Evolutionary conservation across 2,888 invertebrate genomes (phyloP).

Genomic region (Exocentrus adspersus): DNA sequence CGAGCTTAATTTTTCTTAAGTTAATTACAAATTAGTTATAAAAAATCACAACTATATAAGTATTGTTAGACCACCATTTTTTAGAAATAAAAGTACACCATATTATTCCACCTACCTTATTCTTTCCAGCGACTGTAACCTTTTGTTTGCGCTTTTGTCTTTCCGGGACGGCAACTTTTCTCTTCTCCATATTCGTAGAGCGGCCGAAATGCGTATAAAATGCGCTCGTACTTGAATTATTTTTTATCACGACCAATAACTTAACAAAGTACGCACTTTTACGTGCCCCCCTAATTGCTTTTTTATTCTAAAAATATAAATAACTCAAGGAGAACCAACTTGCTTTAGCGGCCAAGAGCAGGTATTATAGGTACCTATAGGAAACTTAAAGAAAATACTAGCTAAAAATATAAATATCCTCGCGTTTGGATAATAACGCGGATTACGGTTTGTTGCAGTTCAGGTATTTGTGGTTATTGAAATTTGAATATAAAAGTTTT

Average conservation of each 20-base stretch:
- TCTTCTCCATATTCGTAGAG: conserved; percentile 41
- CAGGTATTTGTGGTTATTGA: conserved; percentile 8
- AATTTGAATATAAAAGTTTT: conserved; percentile 16
- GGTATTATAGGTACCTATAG: too few species aligned
- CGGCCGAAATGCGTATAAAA: background rate
- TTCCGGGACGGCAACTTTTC: conserved; percentile 43
- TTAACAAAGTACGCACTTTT: conserved; percentile 23
- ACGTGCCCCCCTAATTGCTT: conserved; percentile 16
- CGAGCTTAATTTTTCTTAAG: too few species aligned
- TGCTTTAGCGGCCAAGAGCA: conserved; percentile 10
- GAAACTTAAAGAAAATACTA: conserved; percentile 14
- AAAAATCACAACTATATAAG: too few species aligned
- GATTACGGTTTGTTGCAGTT: background rate
- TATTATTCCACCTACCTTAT: conserved; percentile 48
- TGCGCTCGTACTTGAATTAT: too few species aligned
- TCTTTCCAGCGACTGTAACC: conserved; percentile 41
- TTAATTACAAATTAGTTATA: too few species aligned
- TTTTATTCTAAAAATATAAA: conserved; percentile 37
- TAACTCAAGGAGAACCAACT: conserved; percentile 35
- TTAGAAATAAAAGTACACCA: too few species aligned
- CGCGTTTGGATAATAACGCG: conserved; percentile 1
- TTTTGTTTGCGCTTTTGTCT: conserved; percentile 47
- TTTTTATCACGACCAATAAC: conserved; percentile 15
- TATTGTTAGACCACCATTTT: too few species aligned
- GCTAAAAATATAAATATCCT: conserved; percentile 7